Percentiles rank a stretch among this genome's conserved stretches.
Conservation (phyloP, 64 coral and sea anemone species). For the Dendrophyllia cribrosa region DNA sequence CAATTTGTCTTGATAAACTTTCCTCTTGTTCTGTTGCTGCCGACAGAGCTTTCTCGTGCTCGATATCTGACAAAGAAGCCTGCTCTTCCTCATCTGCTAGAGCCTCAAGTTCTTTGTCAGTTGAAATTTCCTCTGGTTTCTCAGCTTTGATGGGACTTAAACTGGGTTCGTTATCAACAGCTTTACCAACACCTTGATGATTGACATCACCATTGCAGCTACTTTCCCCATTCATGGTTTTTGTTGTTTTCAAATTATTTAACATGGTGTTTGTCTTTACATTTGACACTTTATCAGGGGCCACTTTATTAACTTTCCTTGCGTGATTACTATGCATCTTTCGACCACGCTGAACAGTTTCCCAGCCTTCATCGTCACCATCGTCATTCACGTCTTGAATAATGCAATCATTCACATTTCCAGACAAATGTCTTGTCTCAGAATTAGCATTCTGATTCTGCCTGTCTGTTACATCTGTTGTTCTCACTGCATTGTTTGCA, state of each 20-base stretch:
- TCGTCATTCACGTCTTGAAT: constrained; percentile 54
- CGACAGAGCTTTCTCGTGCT: constrained; percentile 90
- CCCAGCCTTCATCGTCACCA: constrained; percentile 89
- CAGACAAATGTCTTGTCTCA: not conserved
- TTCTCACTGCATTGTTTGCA: not conserved
- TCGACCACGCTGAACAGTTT: constrained; percentile 89
- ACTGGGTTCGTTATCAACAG: not conserved
- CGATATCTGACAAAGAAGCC: constrained; percentile 68
- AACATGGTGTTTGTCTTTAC: constrained; percentile 1
- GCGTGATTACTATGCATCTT: constrained; percentile 59
- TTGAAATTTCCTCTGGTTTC: not conserved
- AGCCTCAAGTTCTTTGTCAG: constrained; percentile 33
- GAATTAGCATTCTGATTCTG: not conserved
- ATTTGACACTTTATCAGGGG: not conserved
- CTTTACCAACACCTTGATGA: not conserved
- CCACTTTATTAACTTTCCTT: constrained; percentile 2
- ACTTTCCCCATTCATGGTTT: not conserved
- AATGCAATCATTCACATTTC: not conserved
- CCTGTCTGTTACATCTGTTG: not conserved
- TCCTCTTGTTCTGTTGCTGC: constrained; percentile 83
- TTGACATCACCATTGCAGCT: constrained; percentile 32
- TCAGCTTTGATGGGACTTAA: not conserved
- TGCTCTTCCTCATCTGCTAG: constrained; percentile 70
- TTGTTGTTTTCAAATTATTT: not conserved
- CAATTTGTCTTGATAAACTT: constrained; percentile 73